These are phyloP conservation scores for Gadopsis marmoratus DNA, from an alignment of 2,797 vertebrate genomes.

Conservation along the genomic window DNA sequence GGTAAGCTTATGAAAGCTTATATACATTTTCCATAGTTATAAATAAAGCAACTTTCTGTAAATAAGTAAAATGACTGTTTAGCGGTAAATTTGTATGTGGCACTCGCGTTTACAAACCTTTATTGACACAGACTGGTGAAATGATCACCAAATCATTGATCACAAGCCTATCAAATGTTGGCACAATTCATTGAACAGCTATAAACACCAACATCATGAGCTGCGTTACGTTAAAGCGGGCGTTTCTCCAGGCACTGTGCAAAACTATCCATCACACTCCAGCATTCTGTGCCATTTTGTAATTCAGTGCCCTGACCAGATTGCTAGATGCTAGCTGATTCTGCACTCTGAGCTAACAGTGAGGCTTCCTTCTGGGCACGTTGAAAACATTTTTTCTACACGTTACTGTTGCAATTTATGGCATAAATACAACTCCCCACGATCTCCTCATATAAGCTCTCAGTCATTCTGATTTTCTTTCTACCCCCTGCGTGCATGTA, in stretches of 20 bases:
- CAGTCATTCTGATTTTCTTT: neutral
- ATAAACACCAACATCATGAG: neutral
- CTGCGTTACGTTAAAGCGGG: neutral
- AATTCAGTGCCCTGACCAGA: neutral
- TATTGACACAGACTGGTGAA: neutral
- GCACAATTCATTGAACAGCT: neutral
- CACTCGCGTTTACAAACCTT: neutral
- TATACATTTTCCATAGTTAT: neutral
- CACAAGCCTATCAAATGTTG: neutral
- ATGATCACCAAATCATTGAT: neutral
- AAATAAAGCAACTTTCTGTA: neutral
- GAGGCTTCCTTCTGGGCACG: neutral
- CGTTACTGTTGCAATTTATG: neutral
- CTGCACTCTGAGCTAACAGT: neutral
- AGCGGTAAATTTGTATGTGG: neutral
- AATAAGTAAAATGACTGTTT: neutral
- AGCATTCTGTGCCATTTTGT: neutral
- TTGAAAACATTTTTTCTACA: neutral
- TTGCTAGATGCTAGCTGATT: neutral
- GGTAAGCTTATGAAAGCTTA: neutral
- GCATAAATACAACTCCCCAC: neutral
- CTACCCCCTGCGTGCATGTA: neutral
- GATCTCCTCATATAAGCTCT: constrained; percentile 1
- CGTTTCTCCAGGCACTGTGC: neutral
- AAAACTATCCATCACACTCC: neutral